Conservation (phyloP, 1,140 invertebrate genomes). For the Heterodera carotae region DNA sequence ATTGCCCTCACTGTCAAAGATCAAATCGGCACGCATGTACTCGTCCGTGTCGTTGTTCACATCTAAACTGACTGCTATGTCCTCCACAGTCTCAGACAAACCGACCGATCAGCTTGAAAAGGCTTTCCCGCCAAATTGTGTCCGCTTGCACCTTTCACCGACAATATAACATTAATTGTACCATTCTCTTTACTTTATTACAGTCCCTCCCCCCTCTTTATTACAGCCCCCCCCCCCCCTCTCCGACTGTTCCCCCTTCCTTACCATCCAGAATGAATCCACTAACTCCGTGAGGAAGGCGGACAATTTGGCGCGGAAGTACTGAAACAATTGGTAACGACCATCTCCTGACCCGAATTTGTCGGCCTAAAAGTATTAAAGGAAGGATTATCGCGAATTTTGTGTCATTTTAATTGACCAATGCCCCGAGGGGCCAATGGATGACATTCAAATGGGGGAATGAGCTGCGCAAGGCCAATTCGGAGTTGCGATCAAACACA, state of each 20-base stretch:
- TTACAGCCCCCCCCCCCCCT: not conserved
- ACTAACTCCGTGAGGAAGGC: conserved; percentile 36
- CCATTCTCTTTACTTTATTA: too few species aligned
- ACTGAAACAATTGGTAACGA: conserved; percentile 54
- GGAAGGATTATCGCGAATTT: not conserved
- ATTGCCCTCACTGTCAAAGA: conserved; percentile 50
- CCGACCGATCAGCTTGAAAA: conserved; percentile 50
- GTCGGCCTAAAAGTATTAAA: conserved; percentile 40
- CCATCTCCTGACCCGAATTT: conserved; percentile 49
- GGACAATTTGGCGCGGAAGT: conserved; percentile 47
- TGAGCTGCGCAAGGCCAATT: conserved; percentile 25
- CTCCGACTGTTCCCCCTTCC: too few species aligned
- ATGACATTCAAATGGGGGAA: conserved; percentile 46
- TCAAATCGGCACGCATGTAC: conserved; percentile 32
- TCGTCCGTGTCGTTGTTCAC: conserved; percentile 21
- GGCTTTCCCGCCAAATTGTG: conserved; percentile 52
- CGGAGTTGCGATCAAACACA: conserved; percentile 46
- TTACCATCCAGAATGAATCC: conserved; percentile 33
- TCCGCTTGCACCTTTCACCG: conserved; percentile 48
- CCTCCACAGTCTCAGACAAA: conserved; percentile 3
- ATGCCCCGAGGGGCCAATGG: conserved; percentile 32
- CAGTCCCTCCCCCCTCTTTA: too few species aligned
- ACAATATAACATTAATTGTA: not conserved
- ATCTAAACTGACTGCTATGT: not conserved
- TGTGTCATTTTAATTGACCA: conserved; percentile 17